These are phyloP conservation scores for Diarsia rubi DNA, from an alignment of 2,888 invertebrate species.

Conservation along the genomic window DNA sequence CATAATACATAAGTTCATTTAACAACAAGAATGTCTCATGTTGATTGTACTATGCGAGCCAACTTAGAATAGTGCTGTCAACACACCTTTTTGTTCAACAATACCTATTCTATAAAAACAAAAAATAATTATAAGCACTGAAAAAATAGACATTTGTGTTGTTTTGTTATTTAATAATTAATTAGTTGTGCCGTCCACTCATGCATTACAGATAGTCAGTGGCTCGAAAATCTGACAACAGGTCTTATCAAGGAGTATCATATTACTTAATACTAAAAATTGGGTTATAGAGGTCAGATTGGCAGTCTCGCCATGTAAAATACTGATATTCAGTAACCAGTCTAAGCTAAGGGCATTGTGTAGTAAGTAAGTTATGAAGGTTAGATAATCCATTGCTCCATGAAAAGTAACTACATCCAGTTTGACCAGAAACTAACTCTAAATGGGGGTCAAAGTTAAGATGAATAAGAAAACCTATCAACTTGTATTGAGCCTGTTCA, in stretches of 20 bases:
- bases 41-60: too few species aligned
- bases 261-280: too few species aligned
- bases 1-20: not conserved
- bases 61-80: too few species aligned
- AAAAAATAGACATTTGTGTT: too few species aligned
- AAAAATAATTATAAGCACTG: not conserved
- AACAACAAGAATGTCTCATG: slow-evolving; percentile 1
- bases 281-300: too few species aligned
- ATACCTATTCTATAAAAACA: not conserved
- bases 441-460: not conserved
- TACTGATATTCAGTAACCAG: too few species aligned
- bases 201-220: too few species aligned
- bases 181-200: not conserved
- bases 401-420: not conserved
- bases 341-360: not conserved
- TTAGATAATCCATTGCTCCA: not conserved
- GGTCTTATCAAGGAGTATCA: too few species aligned
- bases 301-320: too few species aligned
- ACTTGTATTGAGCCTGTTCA: not conserved
- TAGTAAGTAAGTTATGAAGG: not conserved
- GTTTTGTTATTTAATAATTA: too few species aligned
- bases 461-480: not conserved
- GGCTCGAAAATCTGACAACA: too few species aligned
- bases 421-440: not conserved
- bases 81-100: too few species aligned